Evolutionary conservation across 2,113 vertebrate species (phyloP).

Genomic region (Engystomops pustulosus): DNA sequence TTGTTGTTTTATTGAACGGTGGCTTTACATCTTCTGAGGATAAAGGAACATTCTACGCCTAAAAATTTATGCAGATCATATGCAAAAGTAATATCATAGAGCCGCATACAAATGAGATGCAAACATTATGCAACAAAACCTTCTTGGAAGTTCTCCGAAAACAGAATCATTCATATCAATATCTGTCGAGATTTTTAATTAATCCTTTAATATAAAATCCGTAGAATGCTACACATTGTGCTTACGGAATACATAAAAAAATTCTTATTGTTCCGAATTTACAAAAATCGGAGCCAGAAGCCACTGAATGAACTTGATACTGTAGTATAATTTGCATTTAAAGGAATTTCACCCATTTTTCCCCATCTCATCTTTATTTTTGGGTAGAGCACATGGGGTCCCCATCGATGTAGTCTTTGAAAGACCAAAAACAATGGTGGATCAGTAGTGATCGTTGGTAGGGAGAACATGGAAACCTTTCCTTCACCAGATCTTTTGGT

Average conservation of each 20-base stretch:
- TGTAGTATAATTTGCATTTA: neutral
- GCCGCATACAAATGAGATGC: slow-evolving; percentile 61
- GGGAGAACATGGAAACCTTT: neutral
- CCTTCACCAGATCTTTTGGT: no score
- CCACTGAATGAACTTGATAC: neutral
- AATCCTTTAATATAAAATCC: slow-evolving; percentile 65
- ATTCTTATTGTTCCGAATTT: slow-evolving; percentile 11
- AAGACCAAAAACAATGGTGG: neutral
- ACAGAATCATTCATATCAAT: slow-evolving; percentile 55
- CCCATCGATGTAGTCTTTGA: neutral
- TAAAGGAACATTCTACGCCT: slow-evolving; percentile 45
- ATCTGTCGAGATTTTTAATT: slow-evolving; percentile 66
- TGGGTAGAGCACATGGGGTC: neutral
- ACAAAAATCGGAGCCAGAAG: neutral
- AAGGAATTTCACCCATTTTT: neutral
- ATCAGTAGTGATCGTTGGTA: neutral
- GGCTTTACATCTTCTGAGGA: slow-evolving; percentile 46
- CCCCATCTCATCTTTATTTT: no score
- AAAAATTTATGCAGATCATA: slow-evolving; percentile 53
- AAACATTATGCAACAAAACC: slow-evolving; percentile 55
- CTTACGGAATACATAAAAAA: slow-evolving; percentile 61
- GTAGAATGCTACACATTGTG: slow-evolving; percentile 64
- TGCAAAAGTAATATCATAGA: slow-evolving; percentile 61
- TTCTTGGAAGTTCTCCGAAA: slow-evolving; percentile 53
- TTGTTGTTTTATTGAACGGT: slow-evolving; percentile 38